phyloP scores from a whole-genome alignment of 2,888 invertebrate species.

The Papilio elwesi region DNA sequence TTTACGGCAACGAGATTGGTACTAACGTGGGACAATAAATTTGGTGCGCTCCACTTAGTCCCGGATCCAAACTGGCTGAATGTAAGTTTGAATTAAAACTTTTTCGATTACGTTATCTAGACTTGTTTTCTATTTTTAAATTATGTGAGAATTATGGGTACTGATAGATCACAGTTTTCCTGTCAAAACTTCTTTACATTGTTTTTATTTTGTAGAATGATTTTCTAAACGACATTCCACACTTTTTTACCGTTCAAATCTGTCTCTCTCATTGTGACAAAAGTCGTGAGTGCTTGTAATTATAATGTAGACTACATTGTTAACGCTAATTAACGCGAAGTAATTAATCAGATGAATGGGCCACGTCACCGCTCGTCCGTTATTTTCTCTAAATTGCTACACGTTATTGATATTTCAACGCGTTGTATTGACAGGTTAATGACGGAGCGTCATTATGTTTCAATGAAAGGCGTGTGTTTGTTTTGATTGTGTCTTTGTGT shows the following conservation, averaged over 20 bases:
- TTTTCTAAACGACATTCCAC: too few relatives aligned
- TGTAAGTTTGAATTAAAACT: conserved; percentile 23
- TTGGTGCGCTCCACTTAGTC: conserved; percentile 11
- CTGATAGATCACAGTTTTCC: neutral
- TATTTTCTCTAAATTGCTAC: conserved; percentile 19
- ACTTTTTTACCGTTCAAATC: neutral
- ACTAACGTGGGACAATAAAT: conserved; percentile 21
- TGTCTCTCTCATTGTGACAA: neutral
- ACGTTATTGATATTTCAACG: conserved; percentile 27
- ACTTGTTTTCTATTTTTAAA: conserved; percentile 6
- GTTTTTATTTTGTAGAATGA: too few relatives aligned
- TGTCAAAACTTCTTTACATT: neutral
- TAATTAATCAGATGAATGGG: conserved; percentile 12
- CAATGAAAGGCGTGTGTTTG: conserved; percentile 2
- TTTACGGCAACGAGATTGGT: conserved; percentile 26
- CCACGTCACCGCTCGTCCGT: neutral
- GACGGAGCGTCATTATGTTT: conserved; percentile 15
- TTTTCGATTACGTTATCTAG: conserved; percentile 28
- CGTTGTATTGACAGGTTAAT: conserved; percentile 23
- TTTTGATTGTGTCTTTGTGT: neutral
- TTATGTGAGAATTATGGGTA: conserved; percentile 10
- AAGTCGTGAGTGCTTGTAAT: neutral
- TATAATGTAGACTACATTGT: neutral
- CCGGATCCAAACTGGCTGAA: neutral
- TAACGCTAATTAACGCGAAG: neutral